phyloP scores from a whole-genome alignment of 2,888 invertebrate genomes.

The Patella depressa region DNA sequence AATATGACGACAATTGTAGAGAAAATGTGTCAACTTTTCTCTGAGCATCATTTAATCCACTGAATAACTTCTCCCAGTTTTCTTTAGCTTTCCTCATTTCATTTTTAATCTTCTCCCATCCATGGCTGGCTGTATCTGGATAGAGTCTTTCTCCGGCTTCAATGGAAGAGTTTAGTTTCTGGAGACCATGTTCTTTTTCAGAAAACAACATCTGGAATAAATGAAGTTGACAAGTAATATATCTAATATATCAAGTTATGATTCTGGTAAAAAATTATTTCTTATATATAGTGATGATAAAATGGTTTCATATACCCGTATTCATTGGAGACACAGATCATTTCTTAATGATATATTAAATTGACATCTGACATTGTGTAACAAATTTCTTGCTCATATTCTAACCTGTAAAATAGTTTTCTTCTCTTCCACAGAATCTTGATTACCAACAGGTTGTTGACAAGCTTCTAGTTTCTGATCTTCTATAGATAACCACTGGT shows the following conservation, averaged over 20 bases:
- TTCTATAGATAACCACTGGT: conserved; percentile 92
- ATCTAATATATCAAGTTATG: too few relatives aligned
- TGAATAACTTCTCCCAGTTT: conserved; percentile 72
- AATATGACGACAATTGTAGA: conserved; percentile 92
- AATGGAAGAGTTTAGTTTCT: conserved; percentile 85
- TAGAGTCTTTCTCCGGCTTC: conserved; percentile 91
- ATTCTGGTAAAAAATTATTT: too few relatives aligned
- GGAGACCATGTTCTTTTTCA: conserved; percentile 82
- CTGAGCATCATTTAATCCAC: conserved; percentile 84
- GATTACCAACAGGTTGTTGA: conserved; percentile 83
- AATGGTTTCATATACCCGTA: too few relatives aligned
- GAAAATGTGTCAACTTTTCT: conserved; percentile 87
- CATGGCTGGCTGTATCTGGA: conserved; percentile 87
- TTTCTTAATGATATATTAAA: too few relatives aligned
- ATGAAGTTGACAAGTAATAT: not conserved
- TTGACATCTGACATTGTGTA: too few relatives aligned
- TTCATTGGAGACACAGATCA: too few relatives aligned
- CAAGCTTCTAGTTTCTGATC: conserved; percentile 88
- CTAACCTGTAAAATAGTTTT: conserved; percentile 74
- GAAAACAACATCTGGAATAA: conserved; percentile 82
- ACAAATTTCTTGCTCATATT: not conserved
- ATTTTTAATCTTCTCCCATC: conserved; percentile 85
- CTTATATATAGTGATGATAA: too few relatives aligned
- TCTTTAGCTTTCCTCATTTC: conserved; percentile 75
- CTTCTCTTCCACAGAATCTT: conserved; percentile 88